Base-by-base conservation (phyloP, 2,113 vertebrate genomes). In the Lathamus discolor region DNA sequence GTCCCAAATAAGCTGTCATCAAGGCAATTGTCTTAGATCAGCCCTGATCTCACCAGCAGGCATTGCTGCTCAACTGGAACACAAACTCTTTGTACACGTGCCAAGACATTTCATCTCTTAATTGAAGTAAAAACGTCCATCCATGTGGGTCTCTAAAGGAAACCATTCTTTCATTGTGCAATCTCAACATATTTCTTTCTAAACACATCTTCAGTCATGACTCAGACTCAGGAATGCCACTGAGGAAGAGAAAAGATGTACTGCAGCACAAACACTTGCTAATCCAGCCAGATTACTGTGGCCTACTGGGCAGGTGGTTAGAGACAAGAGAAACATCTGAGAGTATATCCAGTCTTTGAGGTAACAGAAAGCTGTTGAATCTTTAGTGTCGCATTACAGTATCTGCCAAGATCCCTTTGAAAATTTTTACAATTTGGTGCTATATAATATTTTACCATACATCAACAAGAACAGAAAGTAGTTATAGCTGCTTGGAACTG, bases 91-190 rank as follows among this genome's bases (percentile, higher is more conserved):
- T 95, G 69, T 82, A 79, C 9, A 1, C 28, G 49, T 75, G 79
- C 76, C 90, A 91, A 80, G 73, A 83, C 27, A 87, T 75, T 95
- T 93, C 24, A 91, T 83, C 66, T 83, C 90, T 55, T 89, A 89
- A 81, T 62, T 83, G 88, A 91, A 75, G 35, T 48, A 80, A 89
- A 84, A 96, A 81, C 2, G 4, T 75, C 44, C 57, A n/a, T 35
- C 28, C 64, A 83, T 25, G 33, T 12, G 13, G 67, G 77, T 92
- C 59, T 72, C 27, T 3, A 73, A 77, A 88, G 33, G 61, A 91
- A 95, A 15, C 2, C 69, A 59, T 72, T 69, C n/a, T 89, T 67
- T 49, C 48, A 57, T 89, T 67, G 54, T 59, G 51, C 57, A 75
- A 68, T 90, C 73, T 61, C 51, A 86, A 35, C 20, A 24, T 13